Percentiles rank a stretch among this genome's conserved stretches.
These are phyloP conservation scores for Psittacula cyanocephala DNA, from an alignment of 2,113 vertebrate species.

Conservation along the genomic window DNA sequence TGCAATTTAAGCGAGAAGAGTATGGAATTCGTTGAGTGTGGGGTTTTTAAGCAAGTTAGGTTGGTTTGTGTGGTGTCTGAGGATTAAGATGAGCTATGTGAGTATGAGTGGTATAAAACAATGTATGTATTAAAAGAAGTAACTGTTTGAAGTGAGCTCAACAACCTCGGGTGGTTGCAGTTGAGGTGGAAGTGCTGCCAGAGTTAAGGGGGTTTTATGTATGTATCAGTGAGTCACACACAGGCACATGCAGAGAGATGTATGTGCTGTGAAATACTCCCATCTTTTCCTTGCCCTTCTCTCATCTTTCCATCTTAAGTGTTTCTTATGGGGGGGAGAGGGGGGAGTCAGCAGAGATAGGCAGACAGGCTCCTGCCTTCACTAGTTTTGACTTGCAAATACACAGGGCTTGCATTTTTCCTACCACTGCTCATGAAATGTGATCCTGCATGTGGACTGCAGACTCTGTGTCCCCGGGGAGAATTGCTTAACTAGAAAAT, in stretches of 20 bases:
- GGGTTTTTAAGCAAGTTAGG: not conserved
- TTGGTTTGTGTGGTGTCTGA: not conserved
- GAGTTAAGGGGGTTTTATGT: not conserved
- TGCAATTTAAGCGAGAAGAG: not conserved
- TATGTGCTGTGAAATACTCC: rapidly evolving
- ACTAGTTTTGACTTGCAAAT: constrained; percentile 81
- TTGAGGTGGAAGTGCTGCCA: not conserved
- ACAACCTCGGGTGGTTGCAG: not conserved
- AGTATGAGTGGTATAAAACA: not conserved
- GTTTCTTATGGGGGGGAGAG: constrained; percentile 15
- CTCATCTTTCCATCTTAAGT: constrained; percentile 43
- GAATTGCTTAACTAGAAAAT: constrained; percentile 81
- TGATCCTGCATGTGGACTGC: constrained; percentile 75
- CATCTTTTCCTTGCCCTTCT: not conserved
- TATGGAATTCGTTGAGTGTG: not conserved
- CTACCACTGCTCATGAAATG: constrained; percentile 77
- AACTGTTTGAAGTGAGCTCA: not conserved
- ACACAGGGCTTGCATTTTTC: constrained; percentile 76
- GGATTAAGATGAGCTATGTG: not conserved
- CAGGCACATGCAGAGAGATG: too few relatives aligned
- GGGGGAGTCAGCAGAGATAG: constrained; percentile 34
- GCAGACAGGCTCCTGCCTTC: constrained; percentile 57
- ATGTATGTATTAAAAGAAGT: not conserved
- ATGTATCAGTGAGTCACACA: not conserved
- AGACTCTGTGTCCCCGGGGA: constrained; percentile 70